Conservation (phyloP, 2,888 invertebrate genomes). For the Tenthredo mesomela region DNA sequence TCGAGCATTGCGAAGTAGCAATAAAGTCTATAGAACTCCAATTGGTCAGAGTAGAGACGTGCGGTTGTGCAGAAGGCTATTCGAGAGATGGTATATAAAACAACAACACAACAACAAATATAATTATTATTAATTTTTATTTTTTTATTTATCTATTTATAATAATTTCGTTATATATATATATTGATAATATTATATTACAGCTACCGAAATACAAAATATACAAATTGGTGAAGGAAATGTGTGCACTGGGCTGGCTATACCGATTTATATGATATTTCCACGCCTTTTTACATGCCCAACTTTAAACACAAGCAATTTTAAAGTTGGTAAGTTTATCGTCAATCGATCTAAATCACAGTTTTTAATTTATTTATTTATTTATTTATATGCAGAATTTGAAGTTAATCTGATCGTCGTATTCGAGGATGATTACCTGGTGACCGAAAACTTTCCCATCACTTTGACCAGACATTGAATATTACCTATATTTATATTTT, state of each 20-base stretch:
- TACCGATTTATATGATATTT: slow-evolving; percentile 97
- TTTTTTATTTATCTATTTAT: background rate
- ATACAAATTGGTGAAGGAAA: slow-evolving; percentile 98
- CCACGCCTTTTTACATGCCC: slow-evolving; percentile 97
- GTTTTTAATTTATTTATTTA: slow-evolving; percentile 16
- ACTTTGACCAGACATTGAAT: slow-evolving; percentile 79
- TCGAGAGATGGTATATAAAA: slow-evolving; percentile 90
- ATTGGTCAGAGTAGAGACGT: slow-evolving; percentile 96
- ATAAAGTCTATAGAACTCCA: slow-evolving; percentile 97
- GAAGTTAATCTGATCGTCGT: slow-evolving; percentile 95
- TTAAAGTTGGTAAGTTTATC: slow-evolving; percentile 91
- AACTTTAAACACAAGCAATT: slow-evolving; percentile 92
- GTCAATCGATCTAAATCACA: background rate
- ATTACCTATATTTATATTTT: too few species aligned
- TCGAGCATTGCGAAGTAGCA: slow-evolving; percentile 89
- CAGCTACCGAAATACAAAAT: slow-evolving; percentile 98
- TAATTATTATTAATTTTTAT: background rate
- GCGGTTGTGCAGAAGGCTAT: slow-evolving; percentile 95
- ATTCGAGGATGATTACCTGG: slow-evolving; percentile 95
- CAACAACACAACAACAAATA: background rate
- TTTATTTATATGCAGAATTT: slow-evolving; percentile 87
- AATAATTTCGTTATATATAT: slow-evolving; percentile 9
- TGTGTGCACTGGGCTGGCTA: slow-evolving; percentile 87
- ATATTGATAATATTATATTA: slow-evolving; percentile 6
- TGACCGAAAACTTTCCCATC: slow-evolving; percentile 97